These are phyloP conservation scores for Coptotermes formosanus DNA, from an alignment of 1,140 invertebrate genomes.

Conservation along the genomic window DNA sequence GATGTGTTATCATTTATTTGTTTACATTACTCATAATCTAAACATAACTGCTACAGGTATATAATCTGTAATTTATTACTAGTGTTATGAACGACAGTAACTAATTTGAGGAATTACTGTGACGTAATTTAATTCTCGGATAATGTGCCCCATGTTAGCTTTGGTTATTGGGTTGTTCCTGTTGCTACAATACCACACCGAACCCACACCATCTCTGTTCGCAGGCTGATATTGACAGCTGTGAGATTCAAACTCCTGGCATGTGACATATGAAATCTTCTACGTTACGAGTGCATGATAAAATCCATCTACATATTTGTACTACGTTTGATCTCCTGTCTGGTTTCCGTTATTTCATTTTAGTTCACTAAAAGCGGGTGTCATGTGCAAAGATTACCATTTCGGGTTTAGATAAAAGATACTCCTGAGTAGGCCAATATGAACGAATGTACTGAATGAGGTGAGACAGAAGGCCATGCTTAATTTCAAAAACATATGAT, in stretches of 20 bases:
- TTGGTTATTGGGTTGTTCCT: not conserved
- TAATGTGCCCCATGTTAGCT: not conserved
- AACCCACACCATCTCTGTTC: not conserved
- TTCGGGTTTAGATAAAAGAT: not conserved
- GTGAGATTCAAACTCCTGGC: not conserved
- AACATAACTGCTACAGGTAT: not conserved
- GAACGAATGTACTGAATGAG: not conserved
- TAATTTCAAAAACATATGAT: no score
- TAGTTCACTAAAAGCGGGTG: not conserved
- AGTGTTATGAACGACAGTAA: not conserved
- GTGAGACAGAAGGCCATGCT: not conserved
- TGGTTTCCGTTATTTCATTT: not conserved
- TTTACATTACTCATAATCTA: no score
- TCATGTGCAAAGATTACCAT: not conserved
- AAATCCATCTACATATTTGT: not conserved
- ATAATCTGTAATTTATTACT: not conserved
- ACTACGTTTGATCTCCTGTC: not conserved
- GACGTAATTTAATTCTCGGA: not conserved
- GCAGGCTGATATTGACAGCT: not conserved
- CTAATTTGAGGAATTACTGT: not conserved
- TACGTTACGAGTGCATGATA: not conserved
- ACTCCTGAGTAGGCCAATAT: not conserved
- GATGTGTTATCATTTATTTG: no score
- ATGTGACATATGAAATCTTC: not conserved
- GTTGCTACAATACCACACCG: not conserved